A percentile compares a stretch with the other conserved stretches of the same genome.
These are phyloP conservation scores for Torymus auratus DNA, from an alignment of 2,888 invertebrate genomes.

Conservation along the genomic window DNA sequence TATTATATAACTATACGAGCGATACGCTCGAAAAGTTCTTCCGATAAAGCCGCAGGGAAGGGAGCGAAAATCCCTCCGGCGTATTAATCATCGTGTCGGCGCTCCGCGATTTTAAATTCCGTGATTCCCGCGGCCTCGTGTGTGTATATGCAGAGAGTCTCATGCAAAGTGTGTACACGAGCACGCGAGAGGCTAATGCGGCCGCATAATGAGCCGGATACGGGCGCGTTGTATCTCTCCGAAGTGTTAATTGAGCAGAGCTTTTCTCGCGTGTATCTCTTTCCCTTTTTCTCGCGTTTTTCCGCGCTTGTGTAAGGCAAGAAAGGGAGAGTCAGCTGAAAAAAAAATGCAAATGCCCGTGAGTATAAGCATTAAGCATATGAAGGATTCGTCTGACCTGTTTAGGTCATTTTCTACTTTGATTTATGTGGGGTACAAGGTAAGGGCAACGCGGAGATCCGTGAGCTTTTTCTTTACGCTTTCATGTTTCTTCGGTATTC, in stretches of 20 bases:
- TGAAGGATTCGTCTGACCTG: background rate
- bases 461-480: background rate
- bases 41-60: background rate
- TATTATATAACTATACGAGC: no score
- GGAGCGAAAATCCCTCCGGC: background rate
- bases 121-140: background rate
- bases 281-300: no score
- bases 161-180: no score
- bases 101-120: background rate
- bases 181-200: no score
- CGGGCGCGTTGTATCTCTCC: no score
- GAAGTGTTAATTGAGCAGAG: no score
- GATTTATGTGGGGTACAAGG: background rate
- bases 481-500: no score
- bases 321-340: background rate
- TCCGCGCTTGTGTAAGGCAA: no score
- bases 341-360: background rate
- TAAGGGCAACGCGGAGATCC: background rate
- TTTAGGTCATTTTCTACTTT: constrained; percentile 3
- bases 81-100: constrained; percentile 11
- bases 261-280: no score
- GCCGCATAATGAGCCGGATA: no score
- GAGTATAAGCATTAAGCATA: no score
- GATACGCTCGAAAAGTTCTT: no score
- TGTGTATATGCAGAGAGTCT: background rate